Evolutionary conservation across 2,113 vertebrate genomes (phyloP), one percentile per base, ranked within the genome.

Genomic region (Fregetta grallaria): DNA sequence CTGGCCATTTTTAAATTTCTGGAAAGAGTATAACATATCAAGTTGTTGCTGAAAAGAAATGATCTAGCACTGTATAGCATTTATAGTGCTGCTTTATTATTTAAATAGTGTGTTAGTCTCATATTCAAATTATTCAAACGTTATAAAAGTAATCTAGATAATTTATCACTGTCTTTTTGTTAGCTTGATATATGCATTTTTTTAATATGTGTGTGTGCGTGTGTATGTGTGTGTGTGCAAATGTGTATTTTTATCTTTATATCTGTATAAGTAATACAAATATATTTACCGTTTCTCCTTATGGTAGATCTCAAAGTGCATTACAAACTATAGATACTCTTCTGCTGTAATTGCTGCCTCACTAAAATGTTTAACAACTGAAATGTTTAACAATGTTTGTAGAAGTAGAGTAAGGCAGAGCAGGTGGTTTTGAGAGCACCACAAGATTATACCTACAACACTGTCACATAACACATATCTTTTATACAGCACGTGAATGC

Each of bases 211-310:
- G 38, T 11, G 5, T 78, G 18, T 62, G 58, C 4, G 13, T 30
- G 7, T 58, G 6, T n/a, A 5, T 78, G 9, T n/a, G 3, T 53
- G 27, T 22, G 32, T 0, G 0, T 1, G 10, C 20, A 83, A 66
- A 62, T 40, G 13, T 59, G 23, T 50, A n/a, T 78, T 90, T 90
- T 63, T 67, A 8, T 29, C 21, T 88, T 66, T 66, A 10, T 82
- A 29, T 62, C 20, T 63, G 13, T 66, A 19, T 34, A 90, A 86
- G 30, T 15, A 72, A 68, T 72, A 68, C 32, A 62, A 78, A 84
- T 42, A 26, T 34, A 92, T 67, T 83, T 72, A 68, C 58, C 8
- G 0, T 89, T 21, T 87, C 30, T 73, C 27, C 45, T 58, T 45
- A 29, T 10, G 23, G 22, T 63, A 74, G 58, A 75, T 67, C 27